A percentile compares a stretch with the other conserved stretches of the same genome.
phyloP scores from a whole-genome alignment of 2,113 vertebrate genomes.

The Aptenodytes forsteri region DNA sequence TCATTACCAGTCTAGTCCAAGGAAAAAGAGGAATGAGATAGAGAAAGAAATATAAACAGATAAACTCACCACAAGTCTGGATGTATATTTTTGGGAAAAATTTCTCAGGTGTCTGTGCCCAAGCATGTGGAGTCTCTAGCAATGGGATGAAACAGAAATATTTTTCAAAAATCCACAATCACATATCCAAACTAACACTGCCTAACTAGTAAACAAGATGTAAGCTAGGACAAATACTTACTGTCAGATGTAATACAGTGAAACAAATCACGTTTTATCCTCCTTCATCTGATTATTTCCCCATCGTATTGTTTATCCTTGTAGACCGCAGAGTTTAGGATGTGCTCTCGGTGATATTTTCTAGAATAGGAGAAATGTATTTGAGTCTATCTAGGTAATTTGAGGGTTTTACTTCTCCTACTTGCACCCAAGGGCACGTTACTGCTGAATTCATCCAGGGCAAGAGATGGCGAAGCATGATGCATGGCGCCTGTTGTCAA shows the following conservation, averaged over 20 bases:
- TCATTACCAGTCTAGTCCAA: not conserved
- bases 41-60: conserved; percentile 16
- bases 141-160: not conserved
- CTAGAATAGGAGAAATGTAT: not conserved
- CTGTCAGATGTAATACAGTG: not conserved
- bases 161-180: not conserved
- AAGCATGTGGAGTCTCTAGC: not conserved
- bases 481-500: not conserved
- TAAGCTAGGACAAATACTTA: not conserved
- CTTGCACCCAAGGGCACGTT: not conserved
- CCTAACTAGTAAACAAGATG: not conserved
- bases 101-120: not conserved
- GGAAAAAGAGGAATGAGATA: not conserved
- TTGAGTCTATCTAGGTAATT: not conserved
- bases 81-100: not conserved
- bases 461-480: not conserved
- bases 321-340: not conserved
- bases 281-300: conserved; percentile 17
- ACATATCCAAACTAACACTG: not conserved
- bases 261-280: conserved; percentile 19
- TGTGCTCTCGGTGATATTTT: not conserved
- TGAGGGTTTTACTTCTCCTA: not conserved
- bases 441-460: not conserved
- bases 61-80: not conserved
- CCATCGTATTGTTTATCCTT: not conserved